Conservation (phyloP, 2,113 vertebrate genomes). For the Nymphicus hollandicus region DNA sequence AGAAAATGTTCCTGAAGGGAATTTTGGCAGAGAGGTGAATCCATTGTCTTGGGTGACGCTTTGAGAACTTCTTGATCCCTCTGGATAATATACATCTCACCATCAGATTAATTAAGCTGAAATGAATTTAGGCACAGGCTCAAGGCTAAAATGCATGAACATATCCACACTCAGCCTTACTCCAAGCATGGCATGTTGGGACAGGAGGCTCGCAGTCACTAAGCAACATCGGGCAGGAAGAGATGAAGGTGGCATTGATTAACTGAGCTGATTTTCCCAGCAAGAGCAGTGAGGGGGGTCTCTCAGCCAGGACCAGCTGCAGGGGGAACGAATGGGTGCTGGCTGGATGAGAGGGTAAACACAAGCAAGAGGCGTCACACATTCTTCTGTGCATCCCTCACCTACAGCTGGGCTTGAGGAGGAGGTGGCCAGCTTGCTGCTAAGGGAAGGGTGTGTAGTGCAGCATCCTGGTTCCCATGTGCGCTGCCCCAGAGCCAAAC, state of each 20-base stretch:
- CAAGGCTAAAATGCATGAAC: fast-evolving
- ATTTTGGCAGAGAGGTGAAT: neutral
- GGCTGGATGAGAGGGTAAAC: neutral
- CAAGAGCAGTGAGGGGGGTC: neutral
- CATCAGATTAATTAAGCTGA: neutral
- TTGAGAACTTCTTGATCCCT: neutral
- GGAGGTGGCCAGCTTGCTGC: neutral
- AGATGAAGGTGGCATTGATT: neutral
- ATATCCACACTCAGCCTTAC: neutral
- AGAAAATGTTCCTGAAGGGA: neutral
- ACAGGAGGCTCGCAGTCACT: neutral
- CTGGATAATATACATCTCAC: neutral
- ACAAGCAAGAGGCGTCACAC: neutral
- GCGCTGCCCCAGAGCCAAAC: neutral
- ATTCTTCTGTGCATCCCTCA: slow-evolving; percentile 44
- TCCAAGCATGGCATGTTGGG: fast-evolving
- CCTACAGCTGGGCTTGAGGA: slow-evolving; percentile 34
- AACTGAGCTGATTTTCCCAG: neutral
- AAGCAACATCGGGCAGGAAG: neutral
- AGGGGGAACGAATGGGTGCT: neutral
- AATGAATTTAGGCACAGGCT: neutral
- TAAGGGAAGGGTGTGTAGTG: slow-evolving; percentile 2
- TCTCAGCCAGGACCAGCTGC: neutral
- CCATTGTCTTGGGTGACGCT: neutral
- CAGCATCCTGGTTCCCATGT: neutral